Evolutionary conservation across 1,140 invertebrate genomes (phyloP), one percentile per base, ranked within the genome.

Genomic region (Macrotrachela quadricornifera): DNA sequence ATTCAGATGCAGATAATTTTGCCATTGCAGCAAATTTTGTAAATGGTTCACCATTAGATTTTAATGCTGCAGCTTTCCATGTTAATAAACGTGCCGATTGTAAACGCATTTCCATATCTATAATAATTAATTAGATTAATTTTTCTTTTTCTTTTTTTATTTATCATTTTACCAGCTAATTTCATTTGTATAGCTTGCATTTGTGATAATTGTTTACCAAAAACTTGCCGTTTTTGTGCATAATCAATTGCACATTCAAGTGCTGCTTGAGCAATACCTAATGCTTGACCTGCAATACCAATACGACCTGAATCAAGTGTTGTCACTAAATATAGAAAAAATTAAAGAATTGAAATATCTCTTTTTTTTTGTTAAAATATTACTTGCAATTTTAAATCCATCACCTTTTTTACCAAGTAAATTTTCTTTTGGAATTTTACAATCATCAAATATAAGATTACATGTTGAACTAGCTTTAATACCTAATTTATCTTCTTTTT

Each of bases 401-500:
- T 68, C 62, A 21, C 74, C 75, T 43, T 59, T 58, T 51, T 71
- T 56, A n/a, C 85, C 85, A 1, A 94, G 65, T n/a, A 90, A 60
- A 67, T 81, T 83, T 55, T 82, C 80, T 62, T 78, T 76, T 0
- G 85, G 80, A 37, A 94, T 75, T 58, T 71, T 64, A 68, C 82
- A 87, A 61, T 92, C 84, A 69, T 94, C 88, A 72, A 88, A 90
- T 55, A 88, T 88, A 14, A 94, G 69, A 56, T 81, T 81, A 63
- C 83, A 86, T 0, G 90, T 95, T 12, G 86, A 91, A 16, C 85
- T 86, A 0, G 77, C 90, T 55, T 82, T 75, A 54, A 95, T 92
- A 8, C 86, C 85, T 14, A 95, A 65, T 70, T 95, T 94, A 60
- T 92, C 84, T 71, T 94, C 88, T 63, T 91, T 92, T 65, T 91